These are phyloP conservation scores for Athalia circularis DNA, from an alignment of 2,888 invertebrate species.

Conservation along the genomic window DNA sequence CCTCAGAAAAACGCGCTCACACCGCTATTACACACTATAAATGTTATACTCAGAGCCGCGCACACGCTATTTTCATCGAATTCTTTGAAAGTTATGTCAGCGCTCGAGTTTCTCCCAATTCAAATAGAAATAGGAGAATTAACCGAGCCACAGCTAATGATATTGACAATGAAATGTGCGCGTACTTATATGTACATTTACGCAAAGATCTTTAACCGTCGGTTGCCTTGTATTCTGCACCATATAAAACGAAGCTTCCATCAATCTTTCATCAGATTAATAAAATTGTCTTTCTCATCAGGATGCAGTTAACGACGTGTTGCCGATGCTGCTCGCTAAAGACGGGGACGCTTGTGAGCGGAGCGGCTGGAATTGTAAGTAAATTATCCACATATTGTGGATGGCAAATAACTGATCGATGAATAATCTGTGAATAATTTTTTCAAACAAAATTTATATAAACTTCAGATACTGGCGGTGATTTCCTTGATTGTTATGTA, in stretches of 20 bases:
- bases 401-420: background rate
- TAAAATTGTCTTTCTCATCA: conserved; percentile 51
- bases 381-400: background rate
- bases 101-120: conserved; percentile 10
- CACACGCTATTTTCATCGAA: conserved; percentile 3
- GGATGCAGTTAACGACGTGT: conserved; percentile 80
- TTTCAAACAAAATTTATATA: background rate
- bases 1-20: background rate
- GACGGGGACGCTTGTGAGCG: conserved; percentile 85
- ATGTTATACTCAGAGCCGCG: background rate
- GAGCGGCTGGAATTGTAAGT: conserved; percentile 83
- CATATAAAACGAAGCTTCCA: background rate
- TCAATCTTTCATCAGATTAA: background rate
- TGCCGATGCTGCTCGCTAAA: conserved; percentile 84
- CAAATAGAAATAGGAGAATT: background rate
- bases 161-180: background rate
- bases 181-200: background rate
- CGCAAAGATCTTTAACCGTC: background rate
- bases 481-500: conserved; percentile 83
- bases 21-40: no score
- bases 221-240: background rate
- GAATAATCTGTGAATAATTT: no score
- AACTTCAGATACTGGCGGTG: conserved; percentile 79
- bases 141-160: background rate
- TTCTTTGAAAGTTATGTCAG: conserved; percentile 17